Evolutionary conservation across 2,888 invertebrate genomes (phyloP), one percentile per base, ranked within the genome.

Genomic region (Coenonympha glycerion): DNA sequence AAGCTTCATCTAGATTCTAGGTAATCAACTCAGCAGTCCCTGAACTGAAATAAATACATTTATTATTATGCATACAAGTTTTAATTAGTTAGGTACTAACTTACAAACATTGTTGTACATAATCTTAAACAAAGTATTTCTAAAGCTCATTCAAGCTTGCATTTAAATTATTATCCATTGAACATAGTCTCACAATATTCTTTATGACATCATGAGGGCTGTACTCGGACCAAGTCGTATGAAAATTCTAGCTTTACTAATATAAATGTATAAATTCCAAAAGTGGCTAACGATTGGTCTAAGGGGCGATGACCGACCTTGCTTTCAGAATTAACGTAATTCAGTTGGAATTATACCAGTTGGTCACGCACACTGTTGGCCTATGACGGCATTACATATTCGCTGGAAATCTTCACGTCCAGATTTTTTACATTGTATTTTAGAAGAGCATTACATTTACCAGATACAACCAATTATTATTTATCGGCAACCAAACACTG

Each of bases 281-380:
- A 53, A 66, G 63, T 61, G 63, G 64, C 61, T 73, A 75, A 74
- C 71, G 66, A 71, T 63, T 58, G 63, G 59, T 64, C 42, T 54
- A 66, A 63, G 53, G 65, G 71, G 73, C 73, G 66, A 61, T 52
- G 75, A 59, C 77, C 82, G 80, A 70, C 84, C 83, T 81, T 84
- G 77, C 69, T 65, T 63, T 58, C 57, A 59, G 63, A 74, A 67
- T 72, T 70, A 70, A 71, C 68, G 68, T 78, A 80, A 82, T 79
- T 75, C 68, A 71, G 65, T 57, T 58, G 61, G 72, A 74, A 78
- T 82, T 71, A 82, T 77, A 66, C 72, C 67, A 61, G 61, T 68
- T 60, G 55, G 76, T 78, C 81, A 82, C 82, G 82, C 77, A 69
- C 64, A 39, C 16, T 41, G 46, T 49, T 54, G 37, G 36, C 13